phyloP scores from a whole-genome alignment of 2,888 invertebrate genomes.

The Tachystola acroxantha region DNA sequence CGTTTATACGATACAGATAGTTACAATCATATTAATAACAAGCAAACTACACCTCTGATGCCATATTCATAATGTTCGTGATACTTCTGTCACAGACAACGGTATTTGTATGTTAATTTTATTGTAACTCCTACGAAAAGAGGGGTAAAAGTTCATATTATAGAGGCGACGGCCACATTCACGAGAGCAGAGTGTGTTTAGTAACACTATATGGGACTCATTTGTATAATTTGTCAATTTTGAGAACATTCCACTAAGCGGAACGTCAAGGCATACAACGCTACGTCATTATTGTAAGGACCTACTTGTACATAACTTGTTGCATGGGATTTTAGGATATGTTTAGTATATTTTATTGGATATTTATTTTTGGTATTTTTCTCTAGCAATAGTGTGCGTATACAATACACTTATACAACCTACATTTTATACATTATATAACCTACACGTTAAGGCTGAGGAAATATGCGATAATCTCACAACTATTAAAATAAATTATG shows the following conservation, averaged over 20 bases:
- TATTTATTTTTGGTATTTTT: too few relatives aligned
- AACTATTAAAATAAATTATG: too few relatives aligned
- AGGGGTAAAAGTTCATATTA: slow-evolving; percentile 62
- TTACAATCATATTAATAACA: not conserved
- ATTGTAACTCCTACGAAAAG: slow-evolving; percentile 55
- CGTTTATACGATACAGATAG: too few relatives aligned
- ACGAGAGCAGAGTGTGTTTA: slow-evolving; percentile 38
- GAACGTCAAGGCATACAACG: not conserved
- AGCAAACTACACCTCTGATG: slow-evolving; percentile 6
- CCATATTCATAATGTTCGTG: slow-evolving; percentile 26
- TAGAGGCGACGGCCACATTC: slow-evolving; percentile 31
- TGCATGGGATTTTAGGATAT: not conserved
- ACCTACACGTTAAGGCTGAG: too few relatives aligned
- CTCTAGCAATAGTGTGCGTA: too few relatives aligned
- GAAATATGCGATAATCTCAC: too few relatives aligned
- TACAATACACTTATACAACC: too few relatives aligned
- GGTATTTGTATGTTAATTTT: slow-evolving; percentile 58
- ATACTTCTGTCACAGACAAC: slow-evolving; percentile 29
- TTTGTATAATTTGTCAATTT: slow-evolving; percentile 64
- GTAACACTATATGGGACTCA: slow-evolving; percentile 36
- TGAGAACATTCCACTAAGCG: slow-evolving; percentile 24
- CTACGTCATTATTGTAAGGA: not conserved
- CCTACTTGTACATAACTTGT: not conserved
- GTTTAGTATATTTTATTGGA: too few relatives aligned
- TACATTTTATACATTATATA: too few relatives aligned